Conservation (phyloP, 2,113 vertebrate genomes). For the Hippocampus zosterae region DNA sequence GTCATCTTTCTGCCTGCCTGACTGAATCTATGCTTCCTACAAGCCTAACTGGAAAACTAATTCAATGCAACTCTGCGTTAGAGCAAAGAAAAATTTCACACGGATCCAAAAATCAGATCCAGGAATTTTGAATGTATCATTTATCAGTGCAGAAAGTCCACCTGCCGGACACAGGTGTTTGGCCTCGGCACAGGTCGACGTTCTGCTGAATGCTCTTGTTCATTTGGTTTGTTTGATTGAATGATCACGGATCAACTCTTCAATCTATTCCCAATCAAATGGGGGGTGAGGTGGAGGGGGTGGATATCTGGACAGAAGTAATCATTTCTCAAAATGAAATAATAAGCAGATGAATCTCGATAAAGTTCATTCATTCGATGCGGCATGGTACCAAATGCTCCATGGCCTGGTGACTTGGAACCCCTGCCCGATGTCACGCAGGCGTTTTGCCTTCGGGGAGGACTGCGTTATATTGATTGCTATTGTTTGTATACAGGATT, state of each 20-base stretch:
- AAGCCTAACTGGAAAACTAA: neutral
- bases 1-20: neutral
- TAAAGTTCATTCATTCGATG: neutral
- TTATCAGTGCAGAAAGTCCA: neutral
- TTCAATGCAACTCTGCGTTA: neutral
- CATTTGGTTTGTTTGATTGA: neutral
- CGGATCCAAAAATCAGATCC: neutral
- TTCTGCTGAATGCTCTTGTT: neutral
- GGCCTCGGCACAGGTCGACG: slow-evolving; percentile 2
- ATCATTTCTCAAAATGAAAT: neutral
- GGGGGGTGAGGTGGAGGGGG: no score
- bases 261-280: neutral
- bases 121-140: neutral
- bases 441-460: slow-evolving; percentile 4
- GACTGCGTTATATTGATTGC: neutral
- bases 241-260: neutral
- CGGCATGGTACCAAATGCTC: neutral
- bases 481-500: neutral
- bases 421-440: neutral
- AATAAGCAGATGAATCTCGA: neutral
- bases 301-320: neutral
- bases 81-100: neutral
- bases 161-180: slow-evolving; percentile 3
- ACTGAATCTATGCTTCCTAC: neutral
- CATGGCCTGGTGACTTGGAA: neutral